Conservation (phyloP, 2,113 vertebrate genomes). For the Nipponia nippon region DNA sequence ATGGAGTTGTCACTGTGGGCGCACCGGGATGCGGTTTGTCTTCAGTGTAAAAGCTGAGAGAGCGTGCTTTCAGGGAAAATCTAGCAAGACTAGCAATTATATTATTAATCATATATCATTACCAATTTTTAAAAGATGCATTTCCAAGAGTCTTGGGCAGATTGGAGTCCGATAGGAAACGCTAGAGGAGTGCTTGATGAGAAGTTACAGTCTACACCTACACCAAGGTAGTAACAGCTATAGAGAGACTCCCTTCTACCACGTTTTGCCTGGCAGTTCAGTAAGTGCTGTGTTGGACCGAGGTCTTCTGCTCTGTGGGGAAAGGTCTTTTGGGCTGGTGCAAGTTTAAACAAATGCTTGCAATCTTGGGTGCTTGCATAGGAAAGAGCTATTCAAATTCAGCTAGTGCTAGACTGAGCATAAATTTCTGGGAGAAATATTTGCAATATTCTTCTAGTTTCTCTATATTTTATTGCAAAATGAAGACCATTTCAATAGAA, state of each 20-base stretch:
- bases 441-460: fast-evolving
- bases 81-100: neutral
- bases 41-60: neutral
- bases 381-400: too few species aligned
- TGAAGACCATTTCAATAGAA: fast-evolving
- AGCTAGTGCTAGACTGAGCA: neutral
- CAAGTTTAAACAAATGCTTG: neutral
- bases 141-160: neutral
- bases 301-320: neutral
- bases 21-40: too few species aligned
- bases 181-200: neutral
- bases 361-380: too few species aligned
- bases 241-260: too few species aligned
- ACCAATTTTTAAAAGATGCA: neutral
- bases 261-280: too few species aligned
- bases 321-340: neutral
- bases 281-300: neutral
- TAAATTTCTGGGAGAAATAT: neutral
- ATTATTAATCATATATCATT: neutral
- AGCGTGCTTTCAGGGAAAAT: fast-evolving
- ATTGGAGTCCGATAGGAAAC: fast-evolving
- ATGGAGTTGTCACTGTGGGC: fast-evolving
- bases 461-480: neutral
- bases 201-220: neutral
- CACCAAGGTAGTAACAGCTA: neutral